Percentiles rank a stretch among this genome's conserved stretches.
phyloP scores from a whole-genome alignment of 2,113 vertebrate species.

The Gila orcuttii region DNA sequence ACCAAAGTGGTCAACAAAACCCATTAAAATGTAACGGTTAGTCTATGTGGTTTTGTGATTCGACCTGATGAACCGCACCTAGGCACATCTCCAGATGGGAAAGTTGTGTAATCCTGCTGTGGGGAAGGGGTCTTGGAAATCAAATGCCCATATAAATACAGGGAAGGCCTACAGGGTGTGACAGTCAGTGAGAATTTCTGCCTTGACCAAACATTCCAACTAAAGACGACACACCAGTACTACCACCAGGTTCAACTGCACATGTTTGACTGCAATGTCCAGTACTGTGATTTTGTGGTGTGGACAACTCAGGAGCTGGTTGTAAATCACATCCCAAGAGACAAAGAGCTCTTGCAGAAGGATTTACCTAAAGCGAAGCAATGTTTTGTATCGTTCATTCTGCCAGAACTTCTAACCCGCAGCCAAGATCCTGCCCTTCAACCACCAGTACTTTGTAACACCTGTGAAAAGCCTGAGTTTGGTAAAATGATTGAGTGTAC shows the following conservation, averaged over 20 bases:
- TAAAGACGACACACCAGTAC: neutral
- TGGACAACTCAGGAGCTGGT: neutral
- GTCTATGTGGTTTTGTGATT: neutral
- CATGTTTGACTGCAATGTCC: neutral
- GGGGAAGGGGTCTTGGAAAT: neutral
- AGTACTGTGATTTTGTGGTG: neutral
- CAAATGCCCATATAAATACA: neutral
- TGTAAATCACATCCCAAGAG: no score
- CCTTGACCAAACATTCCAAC: neutral
- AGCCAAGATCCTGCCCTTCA: no score
- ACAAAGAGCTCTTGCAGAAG: no score
- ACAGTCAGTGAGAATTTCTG: neutral
- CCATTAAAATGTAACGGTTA: no score
- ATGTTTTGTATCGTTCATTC: no score
- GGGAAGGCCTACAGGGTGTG: neutral
- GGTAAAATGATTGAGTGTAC: neutral
- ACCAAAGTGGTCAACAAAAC: no score
- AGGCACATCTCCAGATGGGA: neutral
- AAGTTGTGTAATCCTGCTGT: neutral
- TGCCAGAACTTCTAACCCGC: no score
- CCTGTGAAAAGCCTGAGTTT: no score
- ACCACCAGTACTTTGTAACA: no score
- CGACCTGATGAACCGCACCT: neutral
- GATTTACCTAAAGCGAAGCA: no score
- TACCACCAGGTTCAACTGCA: neutral